Evolutionary conservation across 2,113 vertebrate genomes (phyloP).

Genomic region (Morone chrysops): DNA sequence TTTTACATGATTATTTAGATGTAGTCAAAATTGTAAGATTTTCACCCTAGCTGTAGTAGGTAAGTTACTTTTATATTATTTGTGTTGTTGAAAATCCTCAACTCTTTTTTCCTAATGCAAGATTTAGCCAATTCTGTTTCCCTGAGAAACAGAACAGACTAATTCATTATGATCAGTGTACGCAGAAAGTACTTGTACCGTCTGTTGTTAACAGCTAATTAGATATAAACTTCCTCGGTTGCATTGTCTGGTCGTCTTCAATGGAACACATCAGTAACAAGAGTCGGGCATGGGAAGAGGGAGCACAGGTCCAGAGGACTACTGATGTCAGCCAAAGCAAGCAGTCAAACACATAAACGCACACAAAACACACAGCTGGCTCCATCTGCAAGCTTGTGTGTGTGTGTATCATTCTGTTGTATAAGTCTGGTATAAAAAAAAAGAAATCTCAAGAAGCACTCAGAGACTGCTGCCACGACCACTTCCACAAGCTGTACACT

Average conservation of each 20-base stretch:
- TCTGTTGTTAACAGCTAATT: slow-evolving; percentile 5
- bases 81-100: neutral
- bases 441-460: slow-evolving; percentile 25
- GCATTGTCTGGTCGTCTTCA: neutral
- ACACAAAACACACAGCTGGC: slow-evolving; percentile 39
- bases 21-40: neutral
- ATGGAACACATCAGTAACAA: slow-evolving; percentile 42
- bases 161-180: neutral
- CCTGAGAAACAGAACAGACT: neutral
- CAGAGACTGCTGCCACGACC: slow-evolving; percentile 7
- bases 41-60: too few relatives aligned
- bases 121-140: neutral
- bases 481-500: slow-evolving; percentile 28
- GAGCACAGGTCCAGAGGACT: slow-evolving; percentile 24
- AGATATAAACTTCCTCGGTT: neutral
- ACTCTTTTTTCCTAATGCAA: neutral
- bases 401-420: slow-evolving; percentile 22
- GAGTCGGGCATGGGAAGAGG: slow-evolving; percentile 22
- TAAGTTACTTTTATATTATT: neutral
- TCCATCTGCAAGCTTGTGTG: slow-evolving; percentile 28
- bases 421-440: slow-evolving; percentile 23
- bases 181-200: neutral
- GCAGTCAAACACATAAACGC: slow-evolving; percentile 15
- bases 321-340: slow-evolving; percentile 55
- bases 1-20: too few relatives aligned